phyloP scores from a whole-genome alignment of 1,140 invertebrate species.

The Pseudachorutes palmiensis region DNA sequence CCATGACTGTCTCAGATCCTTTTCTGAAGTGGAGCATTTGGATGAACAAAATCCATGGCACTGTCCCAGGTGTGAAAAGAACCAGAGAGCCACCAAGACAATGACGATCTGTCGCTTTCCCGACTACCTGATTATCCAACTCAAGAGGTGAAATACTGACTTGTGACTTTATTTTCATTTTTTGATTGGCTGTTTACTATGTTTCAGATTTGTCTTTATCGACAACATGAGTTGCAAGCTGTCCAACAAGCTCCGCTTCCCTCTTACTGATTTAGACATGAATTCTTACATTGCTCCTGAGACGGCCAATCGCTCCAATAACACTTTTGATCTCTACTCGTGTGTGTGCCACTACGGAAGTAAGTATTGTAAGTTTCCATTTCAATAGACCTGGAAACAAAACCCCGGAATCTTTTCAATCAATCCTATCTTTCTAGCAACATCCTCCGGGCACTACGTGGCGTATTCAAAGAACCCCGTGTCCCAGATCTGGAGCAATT shows the following conservation, averaged over 20 bases:
- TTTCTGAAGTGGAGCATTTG: conserved; percentile 60
- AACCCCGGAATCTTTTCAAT: not conserved
- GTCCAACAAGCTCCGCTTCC: conserved; percentile 59
- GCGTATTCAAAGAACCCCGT: conserved; percentile 57
- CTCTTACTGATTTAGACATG: conserved; percentile 52
- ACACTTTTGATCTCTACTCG: conserved; percentile 56
- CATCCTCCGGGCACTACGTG: conserved; percentile 61
- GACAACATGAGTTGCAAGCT: conserved; percentile 60
- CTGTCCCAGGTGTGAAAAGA: conserved; percentile 57
- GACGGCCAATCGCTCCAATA: conserved; percentile 13
- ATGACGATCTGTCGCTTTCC: conserved; percentile 61
- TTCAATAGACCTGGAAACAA: not conserved
- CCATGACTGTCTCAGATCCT: conserved; percentile 60
- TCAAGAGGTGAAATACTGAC: conserved; percentile 52
- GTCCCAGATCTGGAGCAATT: conserved; percentile 57
- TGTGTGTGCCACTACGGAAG: conserved; percentile 65
- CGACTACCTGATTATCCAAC: conserved; percentile 60
- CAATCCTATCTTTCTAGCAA: conserved; percentile 47
- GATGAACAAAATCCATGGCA: conserved; percentile 65
- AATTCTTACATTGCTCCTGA: conserved; percentile 41
- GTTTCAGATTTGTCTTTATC: conserved; percentile 59
- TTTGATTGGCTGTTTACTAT: conserved; percentile 25
- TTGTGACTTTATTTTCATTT: conserved; percentile 14
- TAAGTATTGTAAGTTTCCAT: conserved; percentile 40
- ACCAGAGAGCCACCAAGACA: conserved; percentile 62